Conservation (phyloP, 2,888 invertebrate species). For the Tetragnatha montana region DNA sequence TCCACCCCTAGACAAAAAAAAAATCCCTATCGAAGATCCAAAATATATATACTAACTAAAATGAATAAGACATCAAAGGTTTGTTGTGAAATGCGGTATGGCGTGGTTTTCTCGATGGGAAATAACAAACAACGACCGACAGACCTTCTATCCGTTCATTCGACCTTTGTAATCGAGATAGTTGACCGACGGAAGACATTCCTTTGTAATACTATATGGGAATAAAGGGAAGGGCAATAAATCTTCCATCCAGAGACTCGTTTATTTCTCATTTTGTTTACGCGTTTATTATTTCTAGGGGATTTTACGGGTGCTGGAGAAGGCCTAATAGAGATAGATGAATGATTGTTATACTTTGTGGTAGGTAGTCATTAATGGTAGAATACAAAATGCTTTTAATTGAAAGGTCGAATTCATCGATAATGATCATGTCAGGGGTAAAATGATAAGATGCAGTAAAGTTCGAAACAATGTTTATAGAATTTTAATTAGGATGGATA, state of each 20-base stretch:
- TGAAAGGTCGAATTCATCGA: too few species aligned
- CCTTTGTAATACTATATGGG: neutral
- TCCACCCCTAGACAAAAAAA: conserved; percentile 18
- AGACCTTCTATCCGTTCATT: neutral
- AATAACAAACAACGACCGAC: neutral
- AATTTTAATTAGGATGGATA: too few species aligned
- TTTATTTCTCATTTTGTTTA: neutral
- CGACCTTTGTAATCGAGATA: conserved; percentile 20
- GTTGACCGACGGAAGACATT: conserved; percentile 14
- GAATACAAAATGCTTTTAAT: neutral
- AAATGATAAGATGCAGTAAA: too few species aligned
- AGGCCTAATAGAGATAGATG: neutral
- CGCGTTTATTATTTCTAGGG: neutral
- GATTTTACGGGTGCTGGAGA: neutral
- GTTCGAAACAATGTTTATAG: too few species aligned
- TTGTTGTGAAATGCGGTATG: conserved; percentile 7
- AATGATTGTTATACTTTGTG: neutral
- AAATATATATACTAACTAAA: conserved; percentile 9
- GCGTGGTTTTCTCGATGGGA: neutral
- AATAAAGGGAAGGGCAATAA: neutral
- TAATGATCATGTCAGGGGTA: too few species aligned
- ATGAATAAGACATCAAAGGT: conserved; percentile 32
- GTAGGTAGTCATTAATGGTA: neutral
- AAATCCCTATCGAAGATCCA: conserved; percentile 10
- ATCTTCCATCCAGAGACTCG: neutral